These are phyloP conservation scores for Phyllostomus discolor DNA, from an alignment of 2,113 vertebrate genomes.

Conservation along the genomic window DNA sequence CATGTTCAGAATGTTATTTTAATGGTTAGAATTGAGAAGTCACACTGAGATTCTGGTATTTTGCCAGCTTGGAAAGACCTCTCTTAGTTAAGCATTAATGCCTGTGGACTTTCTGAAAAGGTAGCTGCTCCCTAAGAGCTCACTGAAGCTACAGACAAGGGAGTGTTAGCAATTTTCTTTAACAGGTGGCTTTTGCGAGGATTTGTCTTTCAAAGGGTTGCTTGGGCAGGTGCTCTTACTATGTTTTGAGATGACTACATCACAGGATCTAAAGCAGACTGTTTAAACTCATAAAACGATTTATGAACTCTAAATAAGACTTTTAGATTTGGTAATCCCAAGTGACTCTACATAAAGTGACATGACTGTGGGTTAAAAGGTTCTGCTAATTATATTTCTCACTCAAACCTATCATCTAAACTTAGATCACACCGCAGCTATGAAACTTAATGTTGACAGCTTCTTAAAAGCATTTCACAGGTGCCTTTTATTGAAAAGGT, in stretches of 20 bases:
- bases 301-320: neutral
- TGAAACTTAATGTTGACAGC: neutral
- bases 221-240: neutral
- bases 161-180: neutral
- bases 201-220: neutral
- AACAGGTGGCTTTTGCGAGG: neutral
- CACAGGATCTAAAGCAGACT: neutral
- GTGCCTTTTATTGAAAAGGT: neutral
- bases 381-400: conserved; percentile 21
- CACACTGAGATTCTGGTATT: neutral
- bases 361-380: neutral
- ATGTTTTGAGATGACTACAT: neutral
- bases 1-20: neutral
- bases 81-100: neutral
- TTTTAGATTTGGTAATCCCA: neutral
- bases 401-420: neutral
- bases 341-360: neutral
- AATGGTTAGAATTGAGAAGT: neutral
- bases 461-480: neutral
- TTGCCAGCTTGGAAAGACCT: neutral
- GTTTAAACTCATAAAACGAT: neutral
- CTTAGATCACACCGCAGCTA: neutral
- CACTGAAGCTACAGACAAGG: neutral
- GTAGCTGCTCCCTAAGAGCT: neutral
- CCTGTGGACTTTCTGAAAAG: neutral